Evolutionary conservation across 1,140 invertebrate genomes (phyloP), one percentile per base, ranked within the genome.

Genomic region (Anthonomus grandis): DNA sequence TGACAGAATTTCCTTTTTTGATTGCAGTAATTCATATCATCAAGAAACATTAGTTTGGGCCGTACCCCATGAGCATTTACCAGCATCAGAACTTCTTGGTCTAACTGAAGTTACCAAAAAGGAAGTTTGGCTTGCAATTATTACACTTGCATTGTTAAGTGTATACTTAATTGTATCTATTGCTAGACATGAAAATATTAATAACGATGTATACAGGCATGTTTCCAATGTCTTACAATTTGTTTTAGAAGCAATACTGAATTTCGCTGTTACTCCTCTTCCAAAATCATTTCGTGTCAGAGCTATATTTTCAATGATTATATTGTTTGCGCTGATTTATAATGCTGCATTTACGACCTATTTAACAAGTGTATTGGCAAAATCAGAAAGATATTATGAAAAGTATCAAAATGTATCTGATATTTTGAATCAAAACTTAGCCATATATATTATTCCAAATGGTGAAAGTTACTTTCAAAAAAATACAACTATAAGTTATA

Each of bases 311-410:
- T 44, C 42, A 17, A 46, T 57, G 15, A 23, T 51, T 9, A 9
- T 57, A 21, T 4, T 42, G 1, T 51, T 57, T 22, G 44, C 47
- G 5, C 24, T 51, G 5, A 50, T 17, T 12, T 57, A 25, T 15
- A 57, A 36, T 46, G 22, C 27, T n/a, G 39, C 39, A 1, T 57
- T 39, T 21, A 46, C 44, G 34, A 57, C 55, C 2, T 50, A 57
- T 21, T 24, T 57, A 13, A 51, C 48, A 1, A 57, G 55, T 22
- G 18, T 55, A 36, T 37, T 57, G 6, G 22, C 39, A 12, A 36
- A 51, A 13, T 17, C 15, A 13, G n/a, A 42, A 9, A 17, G 24
- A 23, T 51, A 15, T 21, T 19, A 21, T 1, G 46, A 57, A 38
- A 57, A 57, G 13, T 57, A 44, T 27, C 6, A 2, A 5, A 45